Conservation (phyloP, 1,140 invertebrate species). For the Drosophila takahashii region DNA sequence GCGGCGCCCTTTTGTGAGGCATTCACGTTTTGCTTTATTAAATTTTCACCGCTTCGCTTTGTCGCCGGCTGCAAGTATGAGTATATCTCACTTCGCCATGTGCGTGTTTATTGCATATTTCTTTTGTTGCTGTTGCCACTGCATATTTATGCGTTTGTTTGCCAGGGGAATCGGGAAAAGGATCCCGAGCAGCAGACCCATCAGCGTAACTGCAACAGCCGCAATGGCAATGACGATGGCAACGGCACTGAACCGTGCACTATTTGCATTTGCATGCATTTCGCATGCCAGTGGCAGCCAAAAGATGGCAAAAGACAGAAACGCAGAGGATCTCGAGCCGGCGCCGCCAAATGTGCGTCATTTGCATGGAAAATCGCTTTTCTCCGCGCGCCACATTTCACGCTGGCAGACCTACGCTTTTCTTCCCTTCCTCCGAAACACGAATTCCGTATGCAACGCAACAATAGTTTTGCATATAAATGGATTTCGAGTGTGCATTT, state of each 20-base stretch:
- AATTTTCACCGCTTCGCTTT: constrained; percentile 69
- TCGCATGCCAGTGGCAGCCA: constrained; percentile 68
- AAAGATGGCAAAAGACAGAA: constrained; percentile 62
- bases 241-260: constrained; percentile 66
- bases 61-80: constrained; percentile 24
- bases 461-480: constrained; percentile 85
- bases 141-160: constrained; percentile 82
- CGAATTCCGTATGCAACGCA: constrained; percentile 81
- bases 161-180: constrained; percentile 17
- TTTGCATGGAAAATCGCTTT: constrained; percentile 81
- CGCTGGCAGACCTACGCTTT: constrained; percentile 22
- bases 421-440: constrained; percentile 2
- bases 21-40: constrained; percentile 81
- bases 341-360: constrained; percentile 76
- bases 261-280: constrained; percentile 80
- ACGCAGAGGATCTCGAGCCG: constrained; percentile 25
- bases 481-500: constrained; percentile 82
- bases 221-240: not conserved
- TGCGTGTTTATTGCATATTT: constrained; percentile 81
- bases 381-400: constrained; percentile 53
- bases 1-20: constrained; percentile 31
- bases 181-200: constrained; percentile 16
- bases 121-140: constrained; percentile 53
- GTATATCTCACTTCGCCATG: constrained; percentile 37
- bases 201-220: constrained; percentile 43